Conservation (phyloP, 2,888 invertebrate genomes). For the Acholoe squamosa region DNA sequence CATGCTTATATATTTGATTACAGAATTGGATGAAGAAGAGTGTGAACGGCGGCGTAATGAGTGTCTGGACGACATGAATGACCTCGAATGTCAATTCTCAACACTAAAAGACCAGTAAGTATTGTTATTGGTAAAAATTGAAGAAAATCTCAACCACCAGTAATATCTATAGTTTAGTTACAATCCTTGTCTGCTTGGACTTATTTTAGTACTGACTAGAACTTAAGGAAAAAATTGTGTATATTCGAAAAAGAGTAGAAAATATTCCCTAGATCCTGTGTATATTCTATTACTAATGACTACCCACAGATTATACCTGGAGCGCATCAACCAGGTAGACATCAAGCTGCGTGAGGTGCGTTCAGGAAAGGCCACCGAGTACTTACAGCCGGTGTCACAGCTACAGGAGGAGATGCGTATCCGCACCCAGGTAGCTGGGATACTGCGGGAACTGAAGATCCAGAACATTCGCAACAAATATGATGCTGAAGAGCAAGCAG, state of each 20-base stretch:
- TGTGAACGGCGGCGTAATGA: conserved; percentile 92
- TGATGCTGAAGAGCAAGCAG: conserved; percentile 94
- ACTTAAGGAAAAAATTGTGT: no score
- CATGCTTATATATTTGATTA: background rate
- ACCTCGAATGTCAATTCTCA: conserved; percentile 94
- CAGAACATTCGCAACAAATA: conserved; percentile 93
- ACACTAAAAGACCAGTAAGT: conserved; percentile 92
- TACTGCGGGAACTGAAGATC: conserved; percentile 90
- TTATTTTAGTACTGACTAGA: no score
- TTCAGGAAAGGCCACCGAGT: conserved; percentile 93
- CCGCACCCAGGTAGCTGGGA: conserved; percentile 94
- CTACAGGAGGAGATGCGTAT: conserved; percentile 93
- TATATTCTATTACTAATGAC: no score
- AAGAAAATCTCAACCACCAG: background rate
- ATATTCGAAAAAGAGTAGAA: no score
- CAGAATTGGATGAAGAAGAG: conserved; percentile 95
- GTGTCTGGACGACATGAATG: conserved; percentile 92
- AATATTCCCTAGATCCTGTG: no score
- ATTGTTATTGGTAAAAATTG: no score
- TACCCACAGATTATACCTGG: conserved; percentile 88
- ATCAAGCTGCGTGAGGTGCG: conserved; percentile 93
- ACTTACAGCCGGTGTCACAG: conserved; percentile 92
- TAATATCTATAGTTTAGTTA: no score
- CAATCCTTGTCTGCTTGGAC: no score
- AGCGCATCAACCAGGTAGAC: conserved; percentile 92